These are phyloP conservation scores for Leguminivora glycinivorella DNA, from an alignment of 1,140 invertebrate genomes.

Conservation along the genomic window DNA sequence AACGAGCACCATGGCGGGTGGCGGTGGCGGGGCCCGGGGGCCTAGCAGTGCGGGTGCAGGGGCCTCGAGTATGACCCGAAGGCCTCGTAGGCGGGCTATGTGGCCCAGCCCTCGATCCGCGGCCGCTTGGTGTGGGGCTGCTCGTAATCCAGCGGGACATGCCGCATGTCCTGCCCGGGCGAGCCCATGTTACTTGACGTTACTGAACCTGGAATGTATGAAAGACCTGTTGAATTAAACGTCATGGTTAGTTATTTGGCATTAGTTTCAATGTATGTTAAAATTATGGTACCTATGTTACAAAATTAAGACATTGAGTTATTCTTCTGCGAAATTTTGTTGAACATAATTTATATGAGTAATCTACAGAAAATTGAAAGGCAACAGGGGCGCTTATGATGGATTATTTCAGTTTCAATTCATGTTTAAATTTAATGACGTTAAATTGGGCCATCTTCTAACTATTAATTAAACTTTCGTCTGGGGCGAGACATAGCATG, in stretches of 20 bases:
- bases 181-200: constrained; percentile 89
- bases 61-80: constrained; percentile 74
- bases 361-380: no score
- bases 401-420: no score
- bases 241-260: constrained; percentile 5
- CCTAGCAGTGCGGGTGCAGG: constrained; percentile 68
- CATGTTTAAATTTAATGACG: no score
- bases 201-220: constrained; percentile 81
- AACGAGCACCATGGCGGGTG: constrained; percentile 15
- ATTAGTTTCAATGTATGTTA: not conserved
- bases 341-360: no score
- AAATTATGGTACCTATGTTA: not conserved
- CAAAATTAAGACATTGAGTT: not conserved
- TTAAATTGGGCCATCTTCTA: no score
- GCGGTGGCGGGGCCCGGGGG: constrained; percentile 40
- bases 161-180: constrained; percentile 81
- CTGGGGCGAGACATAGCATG: no score
- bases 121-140: constrained; percentile 89
- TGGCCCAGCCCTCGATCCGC: constrained; percentile 91
- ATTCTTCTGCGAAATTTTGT: no score
- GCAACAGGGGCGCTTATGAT: no score
- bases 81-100: constrained; percentile 83
- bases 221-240: constrained; percentile 17
- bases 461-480: no score
- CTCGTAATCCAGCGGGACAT: constrained; percentile 87